Base-by-base conservation (phyloP, 2,113 vertebrate genomes). In the Burhinus bistriatus region DNA sequence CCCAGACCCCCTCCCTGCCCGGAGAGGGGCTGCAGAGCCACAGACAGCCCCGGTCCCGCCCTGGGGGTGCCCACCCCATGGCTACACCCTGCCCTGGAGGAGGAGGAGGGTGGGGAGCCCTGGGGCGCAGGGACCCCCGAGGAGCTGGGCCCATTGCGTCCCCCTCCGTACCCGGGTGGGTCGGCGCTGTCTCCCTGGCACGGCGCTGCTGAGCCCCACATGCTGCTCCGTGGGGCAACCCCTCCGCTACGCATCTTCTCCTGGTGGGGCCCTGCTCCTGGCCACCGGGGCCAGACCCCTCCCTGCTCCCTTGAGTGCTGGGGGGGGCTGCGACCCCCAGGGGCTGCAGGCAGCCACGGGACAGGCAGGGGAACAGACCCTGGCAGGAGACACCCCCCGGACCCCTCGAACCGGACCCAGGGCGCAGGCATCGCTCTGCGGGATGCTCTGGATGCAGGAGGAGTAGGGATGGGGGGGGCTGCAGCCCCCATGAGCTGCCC, bases 331-430 rank as follows among this genome's bases (percentile, higher is more conserved):
- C 0, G 2, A 61, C 12, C 7, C 9, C 15, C 3, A 40, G 34
- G 30, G 30, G 15, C 45, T 72, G 32, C 72, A 44, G 30, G 72
- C 13, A n/a, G 76, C 22, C 19, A 9, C 3, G 11, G 64, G 11
- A 65, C 29, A 49, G n/a, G 18, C 18, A 54, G 20, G 42, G 30
- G 27, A 40, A 30, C 49, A 70, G 49, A 75, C 23, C 20, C 32
- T 9, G 3, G 32, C 9, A 20, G 29, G 36, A 42, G 36, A 27
- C 38, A 5, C 32, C 26, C 40, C 5, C 34, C 0, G 0, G 58
- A 38, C 14, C 20, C 12, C 6, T 61, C 2, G 7, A 85, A 29
- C 65, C 72, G 36, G 42, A 25, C n/a, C 30, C 18, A 7, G 11
- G n/a, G 7, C 9, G 4, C 2, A 4, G 12, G 26, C 25, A 30